A percentile compares a stretch with the other conserved stretches of the same genome.
These are phyloP conservation scores for Platalea minor DNA, from an alignment of 2,797 vertebrate species.

Conservation along the genomic window DNA sequence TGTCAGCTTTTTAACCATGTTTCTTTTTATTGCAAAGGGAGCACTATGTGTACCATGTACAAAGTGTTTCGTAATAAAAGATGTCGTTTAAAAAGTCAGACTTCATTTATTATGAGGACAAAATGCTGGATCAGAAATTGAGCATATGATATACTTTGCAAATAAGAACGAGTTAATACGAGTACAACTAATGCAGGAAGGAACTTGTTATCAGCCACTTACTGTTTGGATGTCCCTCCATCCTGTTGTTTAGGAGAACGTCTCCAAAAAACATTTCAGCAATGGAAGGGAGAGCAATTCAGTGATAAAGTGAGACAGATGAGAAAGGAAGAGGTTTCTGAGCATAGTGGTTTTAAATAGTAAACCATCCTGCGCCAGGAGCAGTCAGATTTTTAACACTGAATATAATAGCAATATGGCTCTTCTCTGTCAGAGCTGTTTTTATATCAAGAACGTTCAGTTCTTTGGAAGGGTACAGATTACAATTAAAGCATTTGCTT, in stretches of 20 bases:
- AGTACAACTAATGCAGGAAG: not conserved
- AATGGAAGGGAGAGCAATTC: not conserved
- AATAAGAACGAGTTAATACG: not conserved
- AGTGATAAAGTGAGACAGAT: not conserved
- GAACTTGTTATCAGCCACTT: not conserved
- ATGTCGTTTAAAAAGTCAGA: not conserved
- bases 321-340: constrained; percentile 18
- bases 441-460: not conserved
- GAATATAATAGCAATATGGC: constrained; percentile 40
- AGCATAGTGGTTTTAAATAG: constrained; percentile 2
- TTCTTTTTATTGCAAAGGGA: not conserved
- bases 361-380: not conserved
- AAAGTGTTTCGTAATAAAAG: not conserved
- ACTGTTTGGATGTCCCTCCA: not conserved
- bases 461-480: not conserved
- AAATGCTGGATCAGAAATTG: not conserved
- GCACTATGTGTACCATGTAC: not conserved
- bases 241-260: not conserved
- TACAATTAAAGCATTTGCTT: not conserved
- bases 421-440: not conserved
- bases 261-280: not conserved
- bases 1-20: not conserved
- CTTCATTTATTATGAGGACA: not conserved
- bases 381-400: constrained; percentile 27
- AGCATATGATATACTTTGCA: not conserved